These are phyloP conservation scores for Teleogryllus occipitalis DNA, from an alignment of 1,140 invertebrate genomes.

Conservation along the genomic window DNA sequence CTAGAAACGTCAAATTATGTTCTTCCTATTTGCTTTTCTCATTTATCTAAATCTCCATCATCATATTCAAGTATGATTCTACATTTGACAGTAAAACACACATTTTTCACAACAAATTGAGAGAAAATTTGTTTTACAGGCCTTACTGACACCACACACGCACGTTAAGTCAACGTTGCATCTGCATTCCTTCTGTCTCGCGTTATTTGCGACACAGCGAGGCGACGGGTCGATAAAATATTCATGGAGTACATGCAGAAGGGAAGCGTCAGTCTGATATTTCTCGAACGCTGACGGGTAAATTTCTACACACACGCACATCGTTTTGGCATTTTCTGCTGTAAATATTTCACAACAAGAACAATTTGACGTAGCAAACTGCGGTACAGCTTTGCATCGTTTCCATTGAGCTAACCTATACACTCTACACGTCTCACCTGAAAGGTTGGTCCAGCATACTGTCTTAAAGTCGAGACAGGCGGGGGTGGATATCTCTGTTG, in stretches of 20 bases:
- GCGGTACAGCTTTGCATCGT: not conserved
- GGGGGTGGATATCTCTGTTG: slow-evolving; percentile 50
- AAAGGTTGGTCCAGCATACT: slow-evolving; percentile 51
- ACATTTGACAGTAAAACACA: no score
- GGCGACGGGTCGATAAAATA: not conserved
- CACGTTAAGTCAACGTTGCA: not conserved
- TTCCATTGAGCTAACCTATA: slow-evolving; percentile 18
- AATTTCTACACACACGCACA: not conserved
- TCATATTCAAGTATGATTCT: no score
- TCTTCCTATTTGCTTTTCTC: no score
- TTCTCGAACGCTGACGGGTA: not conserved
- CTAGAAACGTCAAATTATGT: no score
- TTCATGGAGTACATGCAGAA: not conserved
- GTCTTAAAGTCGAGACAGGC: slow-evolving; percentile 47
- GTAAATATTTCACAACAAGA: not conserved
- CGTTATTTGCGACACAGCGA: slow-evolving; percentile 3
- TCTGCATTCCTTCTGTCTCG: not conserved
- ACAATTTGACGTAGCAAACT: not conserved
- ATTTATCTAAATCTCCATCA: no score
- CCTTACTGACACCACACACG: not conserved
- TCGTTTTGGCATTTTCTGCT: not conserved
- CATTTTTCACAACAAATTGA: no score
- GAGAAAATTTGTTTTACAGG: not conserved
- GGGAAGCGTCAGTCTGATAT: not conserved
- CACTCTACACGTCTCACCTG: slow-evolving; percentile 38